These are phyloP conservation scores for Fissipunctia ypsillon DNA, from an alignment of 2,888 invertebrate species.

Conservation along the genomic window DNA sequence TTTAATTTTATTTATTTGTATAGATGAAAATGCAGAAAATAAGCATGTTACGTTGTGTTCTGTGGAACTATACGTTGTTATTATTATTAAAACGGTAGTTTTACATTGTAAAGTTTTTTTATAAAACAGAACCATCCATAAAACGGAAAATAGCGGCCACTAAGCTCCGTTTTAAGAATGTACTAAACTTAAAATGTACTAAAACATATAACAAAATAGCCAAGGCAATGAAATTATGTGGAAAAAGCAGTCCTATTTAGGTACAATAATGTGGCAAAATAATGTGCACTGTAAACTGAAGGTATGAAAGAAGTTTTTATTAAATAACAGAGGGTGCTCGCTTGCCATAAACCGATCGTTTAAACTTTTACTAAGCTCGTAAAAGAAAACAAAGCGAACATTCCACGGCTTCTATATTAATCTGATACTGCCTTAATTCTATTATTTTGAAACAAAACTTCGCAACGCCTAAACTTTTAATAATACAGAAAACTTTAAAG, in stretches of 20 bases:
- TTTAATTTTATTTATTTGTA: too few relatives aligned
- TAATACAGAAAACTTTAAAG: conserved; percentile 19
- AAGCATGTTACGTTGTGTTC: too few relatives aligned
- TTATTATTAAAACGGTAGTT: too few relatives aligned
- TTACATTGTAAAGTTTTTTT: too few relatives aligned
- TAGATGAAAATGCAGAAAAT: too few relatives aligned
- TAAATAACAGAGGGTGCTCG: conserved; percentile 2
- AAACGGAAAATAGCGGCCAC: too few relatives aligned
- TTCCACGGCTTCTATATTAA: conserved; percentile 29
- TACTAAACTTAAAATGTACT: too few relatives aligned
- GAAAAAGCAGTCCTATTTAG: not conserved
- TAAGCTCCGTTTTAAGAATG: too few relatives aligned
- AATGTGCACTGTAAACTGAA: not conserved
- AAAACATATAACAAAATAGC: too few relatives aligned
- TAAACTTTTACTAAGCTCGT: conserved; percentile 24
- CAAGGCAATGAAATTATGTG: not conserved
- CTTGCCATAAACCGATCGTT: not conserved
- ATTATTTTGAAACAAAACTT: conserved; percentile 33
- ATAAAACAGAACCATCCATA: too few relatives aligned
- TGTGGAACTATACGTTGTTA: too few relatives aligned
- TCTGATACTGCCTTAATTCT: conserved; percentile 33
- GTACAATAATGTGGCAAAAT: conserved; percentile 1
- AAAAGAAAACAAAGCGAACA: conserved; percentile 38
- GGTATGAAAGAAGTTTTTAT: not conserved
- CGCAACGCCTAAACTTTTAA: conserved; percentile 25